Evolutionary conservation across 2,113 vertebrate genomes (phyloP).

Genomic region (Syngnathoides biaculeatus): DNA sequence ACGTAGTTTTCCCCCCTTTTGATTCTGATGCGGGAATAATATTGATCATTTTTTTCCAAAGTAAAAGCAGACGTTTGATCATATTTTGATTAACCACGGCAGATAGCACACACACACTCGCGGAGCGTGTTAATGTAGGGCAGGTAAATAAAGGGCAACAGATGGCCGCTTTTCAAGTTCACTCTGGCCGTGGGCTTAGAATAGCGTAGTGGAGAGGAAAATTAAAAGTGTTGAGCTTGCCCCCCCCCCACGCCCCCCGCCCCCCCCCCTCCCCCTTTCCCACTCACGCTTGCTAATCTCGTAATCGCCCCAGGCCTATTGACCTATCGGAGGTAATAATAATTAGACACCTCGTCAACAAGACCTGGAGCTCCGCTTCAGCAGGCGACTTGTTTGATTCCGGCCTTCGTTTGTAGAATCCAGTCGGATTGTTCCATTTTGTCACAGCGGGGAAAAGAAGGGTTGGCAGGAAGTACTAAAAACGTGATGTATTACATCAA

Average conservation of each 20-base stretch:
- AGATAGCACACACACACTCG: no score
- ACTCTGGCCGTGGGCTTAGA: constrained; percentile 51
- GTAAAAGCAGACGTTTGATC: no score
- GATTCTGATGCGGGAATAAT: no score
- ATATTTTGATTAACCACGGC: no score
- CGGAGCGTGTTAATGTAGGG: constrained; percentile 43
- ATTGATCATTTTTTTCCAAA: no score
- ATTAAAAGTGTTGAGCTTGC: constrained; percentile 60
- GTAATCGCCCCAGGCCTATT: constrained; percentile 37
- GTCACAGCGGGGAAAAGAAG: background rate
- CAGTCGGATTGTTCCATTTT: background rate
- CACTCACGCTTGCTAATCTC: constrained; percentile 24
- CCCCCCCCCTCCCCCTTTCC: no score
- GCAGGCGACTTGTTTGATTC: background rate
- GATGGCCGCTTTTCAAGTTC: constrained; percentile 59
- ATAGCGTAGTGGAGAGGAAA: constrained; percentile 43
- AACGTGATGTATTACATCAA: background rate
- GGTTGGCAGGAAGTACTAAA: no score
- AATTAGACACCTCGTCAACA: constrained; percentile 13
- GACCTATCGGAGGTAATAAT: constrained; percentile 41
- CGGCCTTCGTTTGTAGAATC: background rate
- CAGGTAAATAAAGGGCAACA: constrained; percentile 52
- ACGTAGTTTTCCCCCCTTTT: no score
- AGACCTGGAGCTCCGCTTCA: background rate
- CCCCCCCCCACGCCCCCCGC: constrained; percentile 31